Evolutionary conservation across 1,140 invertebrate species (phyloP).

Genomic region (Tetragonula clypearis): DNA sequence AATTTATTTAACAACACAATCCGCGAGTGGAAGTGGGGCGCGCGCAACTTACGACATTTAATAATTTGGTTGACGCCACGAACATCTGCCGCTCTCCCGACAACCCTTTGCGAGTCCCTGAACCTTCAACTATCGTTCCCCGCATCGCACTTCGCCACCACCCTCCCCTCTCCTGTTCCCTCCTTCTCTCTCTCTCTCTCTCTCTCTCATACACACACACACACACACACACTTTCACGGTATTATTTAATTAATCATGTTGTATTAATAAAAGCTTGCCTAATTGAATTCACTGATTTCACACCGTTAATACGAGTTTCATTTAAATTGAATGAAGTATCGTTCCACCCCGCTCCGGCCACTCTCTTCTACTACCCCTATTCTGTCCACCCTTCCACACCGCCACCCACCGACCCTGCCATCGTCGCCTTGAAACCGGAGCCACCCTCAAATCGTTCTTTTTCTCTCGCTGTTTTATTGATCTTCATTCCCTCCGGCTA

Average conservation of each 20-base stretch:
- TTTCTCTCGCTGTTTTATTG: slow-evolving; percentile 78
- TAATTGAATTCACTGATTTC: slow-evolving; percentile 77
- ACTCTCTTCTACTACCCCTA: slow-evolving; percentile 20
- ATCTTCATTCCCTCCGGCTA: slow-evolving; percentile 76
- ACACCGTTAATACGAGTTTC: slow-evolving; percentile 77
- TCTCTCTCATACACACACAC: too few species aligned
- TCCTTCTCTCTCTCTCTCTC: too few species aligned
- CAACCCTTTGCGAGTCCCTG: slow-evolving; percentile 72
- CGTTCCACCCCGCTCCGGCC: slow-evolving; percentile 30
- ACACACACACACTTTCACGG: background rate
- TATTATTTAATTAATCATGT: slow-evolving; percentile 80
- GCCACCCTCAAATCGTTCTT: slow-evolving; percentile 74
- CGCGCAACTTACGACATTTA: slow-evolving; percentile 75
- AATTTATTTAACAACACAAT: slow-evolving; percentile 38
- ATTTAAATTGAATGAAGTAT: slow-evolving; percentile 76
- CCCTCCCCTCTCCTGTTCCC: background rate
- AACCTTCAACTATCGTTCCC: background rate
- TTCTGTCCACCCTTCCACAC: slow-evolving; percentile 33
- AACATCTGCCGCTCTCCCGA: slow-evolving; percentile 76
- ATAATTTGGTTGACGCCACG: slow-evolving; percentile 78
- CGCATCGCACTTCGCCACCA: background rate
- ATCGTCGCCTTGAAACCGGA: slow-evolving; percentile 68
- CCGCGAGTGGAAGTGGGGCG: slow-evolving; percentile 14
- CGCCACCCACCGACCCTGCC: slow-evolving; percentile 43
- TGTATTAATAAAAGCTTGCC: slow-evolving; percentile 78